Evolutionary conservation across 2,888 invertebrate species (phyloP).

Genomic region (Meliscaeva auricollis): DNA sequence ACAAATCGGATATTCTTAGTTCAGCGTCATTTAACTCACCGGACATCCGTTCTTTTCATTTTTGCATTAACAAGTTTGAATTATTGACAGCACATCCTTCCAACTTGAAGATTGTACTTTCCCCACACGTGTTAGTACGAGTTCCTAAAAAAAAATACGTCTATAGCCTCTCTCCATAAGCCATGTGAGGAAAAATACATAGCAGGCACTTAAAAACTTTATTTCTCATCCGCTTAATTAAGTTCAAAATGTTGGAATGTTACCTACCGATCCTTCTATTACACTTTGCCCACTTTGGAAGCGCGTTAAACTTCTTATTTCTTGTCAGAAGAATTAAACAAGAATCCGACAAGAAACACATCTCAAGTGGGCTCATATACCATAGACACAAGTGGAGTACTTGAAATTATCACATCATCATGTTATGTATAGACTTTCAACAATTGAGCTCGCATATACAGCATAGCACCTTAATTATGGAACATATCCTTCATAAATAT

Average conservation of each 20-base stretch:
- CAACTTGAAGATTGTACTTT: no score
- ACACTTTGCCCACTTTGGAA: not conserved
- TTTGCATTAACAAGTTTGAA: no score
- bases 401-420: constrained; percentile 75
- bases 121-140: no score
- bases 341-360: constrained; percentile 54
- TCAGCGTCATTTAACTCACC: no score
- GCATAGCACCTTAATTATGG: constrained; percentile 74
- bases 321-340: constrained; percentile 49
- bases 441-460: constrained; percentile 49
- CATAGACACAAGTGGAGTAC: constrained; percentile 29
- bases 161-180: no score
- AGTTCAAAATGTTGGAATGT: constrained; percentile 49
- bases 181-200: constrained; percentile 23
- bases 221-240: constrained; percentile 69
- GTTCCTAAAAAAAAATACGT: no score
- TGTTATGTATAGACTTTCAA: constrained; percentile 28
- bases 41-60: no score
- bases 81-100: no score
- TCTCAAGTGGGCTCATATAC: constrained; percentile 49
- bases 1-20: no score
- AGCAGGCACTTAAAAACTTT: constrained; percentile 72
- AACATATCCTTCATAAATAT: constrained; percentile 75
- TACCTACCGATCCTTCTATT: not conserved
- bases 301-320: constrained; percentile 42